phyloP scores from a whole-genome alignment of 2,113 vertebrate genomes.

The Pangasianodon hypophthalmus region DNA sequence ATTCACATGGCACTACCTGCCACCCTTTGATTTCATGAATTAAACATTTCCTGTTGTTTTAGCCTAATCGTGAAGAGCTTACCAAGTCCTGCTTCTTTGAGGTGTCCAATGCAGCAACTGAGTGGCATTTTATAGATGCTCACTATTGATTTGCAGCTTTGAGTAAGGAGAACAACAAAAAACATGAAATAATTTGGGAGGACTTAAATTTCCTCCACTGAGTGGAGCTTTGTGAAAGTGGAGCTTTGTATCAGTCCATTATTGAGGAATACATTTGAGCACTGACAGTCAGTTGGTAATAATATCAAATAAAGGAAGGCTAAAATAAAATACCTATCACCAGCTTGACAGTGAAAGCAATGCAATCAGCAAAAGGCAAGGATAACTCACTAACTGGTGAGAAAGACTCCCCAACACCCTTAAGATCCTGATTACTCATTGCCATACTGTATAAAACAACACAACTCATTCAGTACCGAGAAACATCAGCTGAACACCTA shows the following conservation, averaged over 20 bases:
- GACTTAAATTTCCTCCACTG: neutral
- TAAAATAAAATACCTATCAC: neutral
- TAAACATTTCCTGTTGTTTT: constrained; percentile 37
- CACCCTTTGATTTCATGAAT: constrained; percentile 27
- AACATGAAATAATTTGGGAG: neutral
- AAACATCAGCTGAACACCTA: too few species aligned
- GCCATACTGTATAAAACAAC: too few species aligned
- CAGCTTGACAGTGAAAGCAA: neutral
- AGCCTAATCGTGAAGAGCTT: constrained; percentile 27
- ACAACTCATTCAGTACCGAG: too few species aligned
- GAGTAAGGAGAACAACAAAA: constrained; percentile 21
- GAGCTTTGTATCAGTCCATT: neutral
- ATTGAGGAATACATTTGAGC: neutral
- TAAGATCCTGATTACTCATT: too few species aligned
- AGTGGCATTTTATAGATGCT: neutral
- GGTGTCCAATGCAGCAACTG: neutral
- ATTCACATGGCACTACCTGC: constrained; percentile 34
- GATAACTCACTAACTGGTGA: too few species aligned
- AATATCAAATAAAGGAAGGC: neutral
- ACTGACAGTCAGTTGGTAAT: neutral
- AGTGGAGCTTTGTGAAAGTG: neutral
- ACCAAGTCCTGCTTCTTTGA: neutral
- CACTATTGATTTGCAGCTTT: constrained; percentile 11
- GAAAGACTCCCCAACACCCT: too few species aligned
- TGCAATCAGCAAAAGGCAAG: too few species aligned